These are phyloP conservation scores for Jaculus jaculus DNA, from an alignment of 2,113 vertebrate species.

Conservation along the genomic window DNA sequence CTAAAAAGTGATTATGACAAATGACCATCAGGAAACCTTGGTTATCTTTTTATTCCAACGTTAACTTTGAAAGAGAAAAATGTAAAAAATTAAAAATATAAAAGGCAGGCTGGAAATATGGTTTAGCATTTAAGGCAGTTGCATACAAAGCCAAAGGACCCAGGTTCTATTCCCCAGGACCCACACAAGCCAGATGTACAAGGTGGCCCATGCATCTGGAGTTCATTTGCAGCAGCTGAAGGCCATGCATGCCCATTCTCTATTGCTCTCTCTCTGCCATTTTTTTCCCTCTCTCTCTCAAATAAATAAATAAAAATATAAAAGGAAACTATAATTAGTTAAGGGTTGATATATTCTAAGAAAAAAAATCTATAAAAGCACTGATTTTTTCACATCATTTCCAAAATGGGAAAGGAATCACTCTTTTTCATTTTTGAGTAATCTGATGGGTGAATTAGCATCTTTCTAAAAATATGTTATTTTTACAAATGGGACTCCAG, in stretches of 20 bases:
- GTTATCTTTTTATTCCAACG: not conserved
- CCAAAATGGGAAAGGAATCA: not conserved
- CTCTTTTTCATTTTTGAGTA: not conserved
- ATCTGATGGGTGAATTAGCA: not conserved
- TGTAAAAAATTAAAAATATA: not conserved
- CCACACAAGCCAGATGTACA: too few species aligned
- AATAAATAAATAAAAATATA: not conserved
- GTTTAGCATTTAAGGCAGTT: too few species aligned
- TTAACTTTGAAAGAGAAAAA: not conserved
- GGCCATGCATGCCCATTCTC: too few species aligned
- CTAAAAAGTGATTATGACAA: not conserved
- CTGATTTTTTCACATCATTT: not conserved
- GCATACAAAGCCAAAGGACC: too few species aligned
- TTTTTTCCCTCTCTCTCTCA: too few species aligned
- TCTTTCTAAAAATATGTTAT: not conserved
- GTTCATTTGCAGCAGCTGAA: too few species aligned
- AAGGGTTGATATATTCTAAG: not conserved
- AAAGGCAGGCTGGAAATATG: too few species aligned
- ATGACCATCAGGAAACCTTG: not conserved
- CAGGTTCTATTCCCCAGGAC: too few species aligned
- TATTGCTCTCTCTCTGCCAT: too few species aligned
- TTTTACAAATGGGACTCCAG: too few species aligned
- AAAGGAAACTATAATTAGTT: not conserved
- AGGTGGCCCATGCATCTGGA: too few species aligned
- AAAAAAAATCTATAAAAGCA: not conserved